Evolutionary conservation across 2,888 invertebrate species (phyloP).

Genomic region (Zele albiditarsus): DNA sequence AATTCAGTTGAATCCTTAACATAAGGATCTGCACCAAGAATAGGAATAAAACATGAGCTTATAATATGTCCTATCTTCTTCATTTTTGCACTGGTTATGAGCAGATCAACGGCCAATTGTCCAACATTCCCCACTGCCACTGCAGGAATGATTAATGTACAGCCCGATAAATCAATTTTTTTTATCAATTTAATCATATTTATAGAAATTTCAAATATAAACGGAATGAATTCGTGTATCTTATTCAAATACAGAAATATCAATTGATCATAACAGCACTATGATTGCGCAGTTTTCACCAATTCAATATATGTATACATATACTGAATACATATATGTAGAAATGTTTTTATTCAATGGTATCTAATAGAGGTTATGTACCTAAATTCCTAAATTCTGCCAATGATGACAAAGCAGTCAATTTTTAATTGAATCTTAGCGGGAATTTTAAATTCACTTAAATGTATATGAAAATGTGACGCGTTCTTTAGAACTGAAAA

Average conservation of each 20-base stretch:
- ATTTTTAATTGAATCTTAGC: too few species aligned
- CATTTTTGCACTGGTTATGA: constrained; percentile 83
- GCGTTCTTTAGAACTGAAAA: too few species aligned
- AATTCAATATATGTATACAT: too few species aligned
- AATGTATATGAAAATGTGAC: too few species aligned
- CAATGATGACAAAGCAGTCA: too few species aligned
- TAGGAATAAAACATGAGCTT: constrained; percentile 84
- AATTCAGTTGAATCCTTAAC: constrained; percentile 74
- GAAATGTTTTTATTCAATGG: too few species aligned
- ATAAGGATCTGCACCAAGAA: constrained; percentile 88
- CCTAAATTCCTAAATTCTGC: too few species aligned
- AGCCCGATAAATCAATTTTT: constrained; percentile 75
- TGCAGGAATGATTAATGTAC: constrained; percentile 83
- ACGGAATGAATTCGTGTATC: too few species aligned
- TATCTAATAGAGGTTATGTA: too few species aligned
- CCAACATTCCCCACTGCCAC: constrained; percentile 95
- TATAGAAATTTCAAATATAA: not conserved
- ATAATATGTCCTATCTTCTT: constrained; percentile 82
- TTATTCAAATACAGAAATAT: not conserved
- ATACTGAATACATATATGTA: too few species aligned
- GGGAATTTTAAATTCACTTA: too few species aligned
- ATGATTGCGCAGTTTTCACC: not conserved
- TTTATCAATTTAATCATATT: constrained; percentile 71
- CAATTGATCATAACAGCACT: not conserved
- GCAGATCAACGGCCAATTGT: constrained; percentile 87